Evolutionary conservation across 2,113 vertebrate species (phyloP), one percentile per base, ranked within the genome.

Genomic region (Pomatostomus ruficeps): DNA sequence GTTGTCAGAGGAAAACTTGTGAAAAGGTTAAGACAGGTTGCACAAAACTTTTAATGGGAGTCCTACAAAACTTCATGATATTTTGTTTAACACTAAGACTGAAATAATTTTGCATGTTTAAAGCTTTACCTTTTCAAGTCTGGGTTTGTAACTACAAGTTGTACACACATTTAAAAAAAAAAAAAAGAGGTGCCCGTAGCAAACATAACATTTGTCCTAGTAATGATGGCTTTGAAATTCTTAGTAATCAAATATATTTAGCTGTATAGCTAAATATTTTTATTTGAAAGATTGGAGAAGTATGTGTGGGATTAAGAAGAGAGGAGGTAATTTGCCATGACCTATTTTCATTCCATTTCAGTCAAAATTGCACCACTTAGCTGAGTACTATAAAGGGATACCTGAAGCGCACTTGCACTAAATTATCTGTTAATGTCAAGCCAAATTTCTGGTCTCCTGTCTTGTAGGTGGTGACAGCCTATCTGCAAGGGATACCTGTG

Each of bases 281-380:
- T 91, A 59, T 82, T 91, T 88, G 82, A 85, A 93, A 87, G 48
- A 63, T 9, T 89, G 84, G 57, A 88, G 78, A 93, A 59, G 59
- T 67, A 25, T 93, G 42, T 77, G 78, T 71, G 79, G 33, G 67
- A 76, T 88, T 85, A 73, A 82, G 42, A 61, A 52, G 59, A 84
- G 70, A 89, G 67, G 54, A 61, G 54, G 48, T 91, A 94, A 94
- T 86, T 96, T 96, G 77, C 89, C 76, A 63, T 96, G 93, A 95
- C 85, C 91, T 68, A 77, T 91, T 97, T 97, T 96, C 92, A 87
- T 94, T 96, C 52, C 29, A 42, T 94, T 97, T 96, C 92, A 78
- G 81, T 88, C 89, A 91, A 96, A 96, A 95, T 88, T 83, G 67
- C 33, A 66, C 31, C 81, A 85, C 70, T 95, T 96, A 90, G 73